Conservation (phyloP, 1,140 invertebrate genomes). For the Tyrophagus putrescentiae region DNA sequence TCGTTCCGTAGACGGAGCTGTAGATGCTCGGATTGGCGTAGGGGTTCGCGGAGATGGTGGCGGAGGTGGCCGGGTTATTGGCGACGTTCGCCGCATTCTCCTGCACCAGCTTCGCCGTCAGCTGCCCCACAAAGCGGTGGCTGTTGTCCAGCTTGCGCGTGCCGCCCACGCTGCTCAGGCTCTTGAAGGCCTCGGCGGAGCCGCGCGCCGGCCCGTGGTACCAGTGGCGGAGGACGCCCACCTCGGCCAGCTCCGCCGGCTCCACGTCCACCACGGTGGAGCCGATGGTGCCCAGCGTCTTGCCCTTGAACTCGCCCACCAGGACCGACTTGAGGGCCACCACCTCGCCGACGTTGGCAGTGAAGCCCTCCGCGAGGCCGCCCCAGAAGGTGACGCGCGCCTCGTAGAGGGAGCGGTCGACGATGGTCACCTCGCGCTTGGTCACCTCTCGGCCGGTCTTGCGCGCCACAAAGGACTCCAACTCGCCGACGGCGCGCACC, state of each 20-base stretch:
- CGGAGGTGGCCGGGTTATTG: not conserved
- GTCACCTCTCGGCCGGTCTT: constrained; percentile 63
- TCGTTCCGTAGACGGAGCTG: constrained; percentile 55
- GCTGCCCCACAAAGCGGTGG: constrained; percentile 41
- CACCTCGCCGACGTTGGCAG: constrained; percentile 55
- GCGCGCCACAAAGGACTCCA: constrained; percentile 52
- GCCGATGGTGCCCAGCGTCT: constrained; percentile 24
- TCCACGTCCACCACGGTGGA: constrained; percentile 47
- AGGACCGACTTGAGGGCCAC: constrained; percentile 61
- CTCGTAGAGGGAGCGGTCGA: constrained; percentile 63
- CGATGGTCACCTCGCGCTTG: constrained; percentile 71
- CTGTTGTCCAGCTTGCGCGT: constrained; percentile 49
- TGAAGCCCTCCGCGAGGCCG: constrained; percentile 60
- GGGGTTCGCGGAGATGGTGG: not conserved
- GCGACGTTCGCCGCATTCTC: constrained; percentile 17
- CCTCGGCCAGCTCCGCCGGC: constrained; percentile 43
- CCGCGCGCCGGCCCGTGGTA: constrained; percentile 54
- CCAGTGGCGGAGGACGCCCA: not conserved
- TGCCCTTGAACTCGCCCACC: constrained; percentile 58
- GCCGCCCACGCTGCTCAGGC: constrained; percentile 51
- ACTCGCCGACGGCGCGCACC: constrained; percentile 53
- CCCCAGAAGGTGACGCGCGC: constrained; percentile 48
- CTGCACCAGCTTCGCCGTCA: constrained; percentile 28
- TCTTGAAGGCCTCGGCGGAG: constrained; percentile 47
- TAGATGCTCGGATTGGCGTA: constrained; percentile 50